Evolutionary conservation across 1,140 invertebrate genomes (phyloP).

Genomic region (Branchinecta lindahli): DNA sequence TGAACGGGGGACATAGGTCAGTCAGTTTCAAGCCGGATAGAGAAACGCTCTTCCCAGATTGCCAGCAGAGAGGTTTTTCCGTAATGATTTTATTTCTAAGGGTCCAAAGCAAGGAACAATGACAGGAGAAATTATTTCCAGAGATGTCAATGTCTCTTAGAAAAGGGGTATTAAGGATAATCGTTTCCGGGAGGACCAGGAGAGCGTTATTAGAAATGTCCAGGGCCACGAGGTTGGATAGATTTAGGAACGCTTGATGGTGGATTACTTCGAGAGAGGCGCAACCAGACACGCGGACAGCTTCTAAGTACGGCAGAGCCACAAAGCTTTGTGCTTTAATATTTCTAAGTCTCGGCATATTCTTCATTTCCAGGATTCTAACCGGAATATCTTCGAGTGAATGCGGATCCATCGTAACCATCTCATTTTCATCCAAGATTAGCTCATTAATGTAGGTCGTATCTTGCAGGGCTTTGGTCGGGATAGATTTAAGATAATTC

Average conservation of each 20-base stretch:
- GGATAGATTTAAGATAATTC: background rate
- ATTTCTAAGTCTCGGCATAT: background rate
- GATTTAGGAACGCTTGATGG: conserved; percentile 6
- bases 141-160: background rate
- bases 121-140: background rate
- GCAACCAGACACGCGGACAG: background rate
- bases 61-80: background rate
- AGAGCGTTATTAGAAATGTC: conserved; percentile 2
- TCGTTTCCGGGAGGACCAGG: background rate
- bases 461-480: background rate
- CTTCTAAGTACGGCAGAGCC: background rate
- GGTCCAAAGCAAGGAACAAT: background rate
- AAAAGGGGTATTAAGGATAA: background rate
- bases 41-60: background rate
- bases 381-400: background rate
- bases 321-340: background rate
- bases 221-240: background rate
- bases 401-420: background rate
- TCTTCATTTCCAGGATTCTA: conserved; percentile 3
- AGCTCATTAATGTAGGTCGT: background rate
- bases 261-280: background rate
- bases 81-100: background rate
- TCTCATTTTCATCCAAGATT: background rate
- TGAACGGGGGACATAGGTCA: background rate
- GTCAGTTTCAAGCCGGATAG: background rate